Base-by-base conservation (phyloP, 2,113 vertebrate genomes). In the Phylloscopus whistleri region DNA sequence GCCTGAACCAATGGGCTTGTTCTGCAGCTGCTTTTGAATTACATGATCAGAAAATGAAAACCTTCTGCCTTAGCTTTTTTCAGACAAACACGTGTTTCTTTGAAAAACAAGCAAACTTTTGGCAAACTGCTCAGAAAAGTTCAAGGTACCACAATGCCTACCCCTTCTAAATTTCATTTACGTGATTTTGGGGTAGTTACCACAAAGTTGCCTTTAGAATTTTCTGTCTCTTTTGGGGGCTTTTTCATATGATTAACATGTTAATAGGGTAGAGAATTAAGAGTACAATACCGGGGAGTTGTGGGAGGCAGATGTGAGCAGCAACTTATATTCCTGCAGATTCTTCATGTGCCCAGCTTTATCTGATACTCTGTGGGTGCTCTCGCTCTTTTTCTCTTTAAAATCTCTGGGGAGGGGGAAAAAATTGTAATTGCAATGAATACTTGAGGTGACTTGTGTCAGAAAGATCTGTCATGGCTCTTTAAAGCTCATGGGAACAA, bases 381-480 rank as follows among this genome's bases (percentile, higher is more conserved):
- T 75, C 73, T 80, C 0, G 0, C 8, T 55, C 69, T 59, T 66
- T 67, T 31, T 93, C 74, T 92, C 49, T 76, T 92, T 73, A 63
- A 83, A 77, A 91, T 89, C 49, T 39, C 79, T 49, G 24, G 44
- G 27, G 33, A 90, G 76, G 67, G 75, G 84, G 20, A 69, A 76
- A 44, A 8, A 44, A 35, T 19, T 76, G 44, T 93, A 78, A 73
- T 89, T 94, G 94, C 89, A 53, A 43, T 4, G 37, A 96, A 96
- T 70, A 52, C 88, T 96, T 70, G 87, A 62, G 92, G 85, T 94
- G 94, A 81, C 80, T 95, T 66, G 76, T 95, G 95, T 95, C 90
- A 85, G 79, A 94, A 95, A 89, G 85, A 87, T 97, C 94, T 93
- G 94, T 91, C 87, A 80, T 94, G 96, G 90, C 83, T 95, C 90